These are phyloP conservation scores for Oikopleura dioica DNA, from an alignment of 23 tunicate species.

Conservation along the genomic window DNA sequence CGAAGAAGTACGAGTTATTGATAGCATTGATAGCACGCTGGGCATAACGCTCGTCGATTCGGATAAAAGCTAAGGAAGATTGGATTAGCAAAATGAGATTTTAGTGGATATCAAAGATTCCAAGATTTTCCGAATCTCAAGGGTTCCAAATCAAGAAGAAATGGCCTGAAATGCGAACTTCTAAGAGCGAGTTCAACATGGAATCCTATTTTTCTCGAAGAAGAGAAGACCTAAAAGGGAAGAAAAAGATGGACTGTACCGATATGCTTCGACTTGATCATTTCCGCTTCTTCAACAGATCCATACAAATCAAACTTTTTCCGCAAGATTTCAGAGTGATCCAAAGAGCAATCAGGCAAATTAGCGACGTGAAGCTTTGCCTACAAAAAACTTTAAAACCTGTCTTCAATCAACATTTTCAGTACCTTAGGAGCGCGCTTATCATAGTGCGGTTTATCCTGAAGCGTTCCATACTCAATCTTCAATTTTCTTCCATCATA, in stretches of 20 bases:
- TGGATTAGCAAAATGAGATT: no score
- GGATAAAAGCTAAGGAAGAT: conserved; percentile 13
- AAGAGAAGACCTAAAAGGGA: no score
- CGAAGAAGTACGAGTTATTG: conserved; percentile 3
- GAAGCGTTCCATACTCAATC: neutral
- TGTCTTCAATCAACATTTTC: neutral
- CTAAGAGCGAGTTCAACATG: no score
- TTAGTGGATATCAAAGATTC: no score
- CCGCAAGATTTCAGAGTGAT: neutral
- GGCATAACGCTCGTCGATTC: conserved; percentile 1
- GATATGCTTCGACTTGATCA: neutral
- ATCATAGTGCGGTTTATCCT: neutral
- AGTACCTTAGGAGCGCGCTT: neutral
- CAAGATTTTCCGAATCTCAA: no score
- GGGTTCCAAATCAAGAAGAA: no score
- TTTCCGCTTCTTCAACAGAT: neutral
- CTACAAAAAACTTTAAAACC: neutral
- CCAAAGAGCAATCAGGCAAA: conserved; percentile 30
- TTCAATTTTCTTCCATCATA: neutral
- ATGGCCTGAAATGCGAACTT: no score
- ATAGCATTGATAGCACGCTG: conserved; percentile 1
- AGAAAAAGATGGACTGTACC: no score
- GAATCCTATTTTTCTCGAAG: no score
- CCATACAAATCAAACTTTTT: neutral
- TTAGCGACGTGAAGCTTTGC: conserved; percentile 63